phyloP scores from a whole-genome alignment of 2,797 vertebrate species.

The Leucoraja ocellata region DNA sequence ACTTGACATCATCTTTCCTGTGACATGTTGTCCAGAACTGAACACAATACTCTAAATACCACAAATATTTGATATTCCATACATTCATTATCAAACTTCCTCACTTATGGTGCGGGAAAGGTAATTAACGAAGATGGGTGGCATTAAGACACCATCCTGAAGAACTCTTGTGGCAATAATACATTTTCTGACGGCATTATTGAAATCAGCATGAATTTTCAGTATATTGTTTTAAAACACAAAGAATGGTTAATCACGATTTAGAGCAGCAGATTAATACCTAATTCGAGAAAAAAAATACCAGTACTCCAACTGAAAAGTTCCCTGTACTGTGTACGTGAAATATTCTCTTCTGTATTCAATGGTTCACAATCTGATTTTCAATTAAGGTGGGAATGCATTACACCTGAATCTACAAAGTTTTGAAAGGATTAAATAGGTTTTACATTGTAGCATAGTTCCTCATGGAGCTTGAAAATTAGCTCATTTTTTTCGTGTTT shows the following conservation, averaged over 20 bases:
- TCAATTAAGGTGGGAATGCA: neutral
- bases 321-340: neutral
- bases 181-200: too few relatives aligned
- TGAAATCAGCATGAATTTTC: neutral
- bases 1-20: too few relatives aligned
- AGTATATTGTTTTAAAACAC: neutral
- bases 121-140: too few relatives aligned
- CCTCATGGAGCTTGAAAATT: neutral
- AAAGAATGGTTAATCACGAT: neutral
- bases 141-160: too few relatives aligned
- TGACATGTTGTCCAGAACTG: too few relatives aligned
- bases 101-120: too few relatives aligned
- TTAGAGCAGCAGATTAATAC: neutral
- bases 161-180: too few relatives aligned
- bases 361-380: neutral
- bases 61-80: too few relatives aligned
- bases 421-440: neutral
- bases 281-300: neutral
- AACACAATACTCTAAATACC: too few relatives aligned
- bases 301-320: neutral
- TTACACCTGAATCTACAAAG: neutral
- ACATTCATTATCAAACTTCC: too few relatives aligned
- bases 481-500: neutral
- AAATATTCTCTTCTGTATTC: neutral
- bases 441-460: neutral